Percentiles rank a stretch among this genome's conserved stretches.
These are phyloP conservation scores for Macropus fuliginosus DNA, from an alignment of 2,797 vertebrate species.

Conservation along the genomic window DNA sequence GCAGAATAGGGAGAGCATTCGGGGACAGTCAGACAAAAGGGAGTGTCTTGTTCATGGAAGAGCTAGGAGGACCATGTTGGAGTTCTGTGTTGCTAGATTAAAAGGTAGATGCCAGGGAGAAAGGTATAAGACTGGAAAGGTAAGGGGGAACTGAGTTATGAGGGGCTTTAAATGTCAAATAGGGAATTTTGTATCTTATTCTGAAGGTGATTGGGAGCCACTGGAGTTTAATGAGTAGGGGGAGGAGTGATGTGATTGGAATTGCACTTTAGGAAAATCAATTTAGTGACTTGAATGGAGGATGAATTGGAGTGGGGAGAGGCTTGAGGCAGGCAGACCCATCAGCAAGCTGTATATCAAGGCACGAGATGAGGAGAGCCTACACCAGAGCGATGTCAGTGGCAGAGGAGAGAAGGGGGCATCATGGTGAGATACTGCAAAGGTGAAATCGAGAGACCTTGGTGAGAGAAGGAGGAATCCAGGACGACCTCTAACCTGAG, in stretches of 20 bases:
- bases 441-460: background rate
- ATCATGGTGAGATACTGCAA: background rate
- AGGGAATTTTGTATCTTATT: background rate
- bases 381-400: background rate
- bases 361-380: background rate
- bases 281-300: background rate
- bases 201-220: background rate
- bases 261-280: background rate
- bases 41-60: background rate
- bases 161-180: background rate
- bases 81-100: background rate
- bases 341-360: background rate
- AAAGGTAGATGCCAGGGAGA: background rate
- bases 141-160: background rate
- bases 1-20: background rate
- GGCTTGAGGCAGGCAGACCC: background rate
- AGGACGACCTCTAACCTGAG: background rate
- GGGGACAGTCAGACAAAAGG: background rate
- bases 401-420: background rate
- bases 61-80: background rate
- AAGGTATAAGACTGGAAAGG: background rate
- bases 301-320: background rate
- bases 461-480: background rate
- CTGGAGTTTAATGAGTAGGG: background rate
- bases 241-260: background rate